phyloP scores from a whole-genome alignment of 2,797 vertebrate genomes.

The Microtus agrestis region DNA sequence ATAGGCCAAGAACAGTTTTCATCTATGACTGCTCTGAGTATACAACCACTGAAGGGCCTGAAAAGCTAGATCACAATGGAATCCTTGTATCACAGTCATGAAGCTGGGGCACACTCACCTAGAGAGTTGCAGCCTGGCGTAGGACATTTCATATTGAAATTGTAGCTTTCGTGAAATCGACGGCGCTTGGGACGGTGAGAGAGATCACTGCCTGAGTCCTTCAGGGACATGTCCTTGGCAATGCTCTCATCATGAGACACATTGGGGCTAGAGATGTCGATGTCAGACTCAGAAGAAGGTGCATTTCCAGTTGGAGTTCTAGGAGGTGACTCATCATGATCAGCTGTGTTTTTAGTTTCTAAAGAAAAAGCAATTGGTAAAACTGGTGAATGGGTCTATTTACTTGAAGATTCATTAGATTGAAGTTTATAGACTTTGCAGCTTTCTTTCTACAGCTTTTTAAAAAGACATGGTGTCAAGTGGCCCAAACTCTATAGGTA shows the following conservation, averaged over 20 bases:
- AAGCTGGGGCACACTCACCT: conserved; percentile 86
- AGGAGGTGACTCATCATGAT: conserved; percentile 98
- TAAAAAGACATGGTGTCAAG: not conserved
- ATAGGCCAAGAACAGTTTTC: not conserved
- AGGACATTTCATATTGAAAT: conserved; percentile 99
- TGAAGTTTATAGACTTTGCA: conserved; percentile 25
- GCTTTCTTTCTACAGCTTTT: not conserved
- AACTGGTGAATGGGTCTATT: conserved; percentile 44
- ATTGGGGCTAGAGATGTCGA: conserved; percentile 98
- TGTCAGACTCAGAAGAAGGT: conserved; percentile 98
- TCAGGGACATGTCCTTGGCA: conserved; percentile 94
- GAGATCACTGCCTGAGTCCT: conserved; percentile 97
- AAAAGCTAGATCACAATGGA: not conserved
- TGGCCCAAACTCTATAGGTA: not conserved
- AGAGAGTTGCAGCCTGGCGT: conserved; percentile 99
- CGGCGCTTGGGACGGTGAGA: conserved; percentile 98
- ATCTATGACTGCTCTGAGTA: not conserved
- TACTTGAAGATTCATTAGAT: conserved; percentile 22
- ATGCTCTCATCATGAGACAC: conserved; percentile 97
- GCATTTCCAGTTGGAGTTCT: conserved; percentile 98
- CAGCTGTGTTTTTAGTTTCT: conserved; percentile 94
- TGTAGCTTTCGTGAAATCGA: conserved; percentile 99
- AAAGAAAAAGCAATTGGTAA: conserved; percentile 85
- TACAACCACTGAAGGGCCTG: not conserved
- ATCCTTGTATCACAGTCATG: not conserved